Percentiles rank a stretch among this genome's conserved stretches.
These are phyloP conservation scores for Xanthia togata DNA, from an alignment of 2,888 invertebrate genomes.

Conservation along the genomic window DNA sequence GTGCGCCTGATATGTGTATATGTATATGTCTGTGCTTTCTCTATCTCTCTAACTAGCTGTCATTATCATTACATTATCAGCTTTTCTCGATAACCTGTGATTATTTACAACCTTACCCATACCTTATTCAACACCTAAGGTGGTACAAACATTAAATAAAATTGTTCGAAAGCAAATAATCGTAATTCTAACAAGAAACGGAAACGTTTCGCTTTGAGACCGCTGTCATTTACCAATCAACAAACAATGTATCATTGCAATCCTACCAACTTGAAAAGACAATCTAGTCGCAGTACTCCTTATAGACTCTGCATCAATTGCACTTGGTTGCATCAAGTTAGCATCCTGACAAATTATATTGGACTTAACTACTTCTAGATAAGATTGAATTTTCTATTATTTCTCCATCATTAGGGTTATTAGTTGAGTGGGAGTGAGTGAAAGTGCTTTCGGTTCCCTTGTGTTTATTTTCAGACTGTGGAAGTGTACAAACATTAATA, in stretches of 20 bases:
- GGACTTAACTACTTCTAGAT: constrained; percentile 29
- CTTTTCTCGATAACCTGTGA: constrained; percentile 20
- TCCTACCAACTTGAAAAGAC: constrained; percentile 54
- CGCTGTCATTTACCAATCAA: constrained; percentile 65
- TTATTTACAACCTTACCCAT: neutral
- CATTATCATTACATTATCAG: constrained; percentile 13
- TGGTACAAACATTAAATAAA: constrained; percentile 10
- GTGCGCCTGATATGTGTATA: neutral
- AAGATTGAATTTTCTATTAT: constrained; percentile 57
- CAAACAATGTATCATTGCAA: constrained; percentile 38
- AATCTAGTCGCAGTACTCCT: constrained; percentile 52
- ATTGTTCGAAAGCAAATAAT: constrained; percentile 44
- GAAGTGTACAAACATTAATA: constrained; percentile 71
- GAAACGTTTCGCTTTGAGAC: constrained; percentile 59
- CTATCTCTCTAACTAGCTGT: neutral
- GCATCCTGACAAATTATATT: constrained; percentile 35
- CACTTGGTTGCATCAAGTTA: constrained; percentile 58
- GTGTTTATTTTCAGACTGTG: constrained; percentile 73
- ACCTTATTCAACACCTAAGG: neutral
- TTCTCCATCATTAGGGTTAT: constrained; percentile 50
- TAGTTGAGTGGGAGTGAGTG: constrained; percentile 70
- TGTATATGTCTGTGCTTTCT: constrained; percentile 1
- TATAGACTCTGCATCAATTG: constrained; percentile 63
- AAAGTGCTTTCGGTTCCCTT: constrained; percentile 71
- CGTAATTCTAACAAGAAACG: constrained; percentile 52